Evolutionary conservation across 2,113 vertebrate genomes (phyloP).

Genomic region (Pampusana beccarii): DNA sequence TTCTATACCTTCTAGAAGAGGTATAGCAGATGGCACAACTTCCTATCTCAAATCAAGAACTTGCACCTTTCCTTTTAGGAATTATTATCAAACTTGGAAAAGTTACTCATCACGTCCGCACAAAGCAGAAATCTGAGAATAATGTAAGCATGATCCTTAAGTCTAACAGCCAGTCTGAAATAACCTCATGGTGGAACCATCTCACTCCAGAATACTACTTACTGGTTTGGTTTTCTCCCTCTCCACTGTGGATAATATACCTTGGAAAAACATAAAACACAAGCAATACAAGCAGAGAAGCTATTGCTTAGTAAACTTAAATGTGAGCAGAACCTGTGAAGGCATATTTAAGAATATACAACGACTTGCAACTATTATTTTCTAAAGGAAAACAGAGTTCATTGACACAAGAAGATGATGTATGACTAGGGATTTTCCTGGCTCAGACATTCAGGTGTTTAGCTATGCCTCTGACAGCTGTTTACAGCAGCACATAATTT

Average conservation of each 20-base stretch:
- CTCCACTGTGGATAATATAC: not conserved
- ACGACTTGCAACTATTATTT: not conserved
- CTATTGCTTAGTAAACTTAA: not conserved
- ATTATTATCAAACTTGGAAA: not conserved
- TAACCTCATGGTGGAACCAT: not conserved
- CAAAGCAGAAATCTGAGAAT: not conserved
- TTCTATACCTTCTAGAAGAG: not conserved
- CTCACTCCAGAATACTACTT: not conserved
- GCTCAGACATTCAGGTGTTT: not conserved
- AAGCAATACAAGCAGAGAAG: not conserved
- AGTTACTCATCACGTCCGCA: not conserved
- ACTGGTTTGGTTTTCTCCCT: not conserved
- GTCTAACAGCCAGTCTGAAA: not conserved
- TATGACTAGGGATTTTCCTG: not conserved
- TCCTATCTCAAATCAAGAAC: not conserved
- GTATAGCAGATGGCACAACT: not conserved
- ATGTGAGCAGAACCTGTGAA: not conserved
- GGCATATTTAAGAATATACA: not conserved
- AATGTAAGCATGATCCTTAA: not conserved
- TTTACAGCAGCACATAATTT: not conserved
- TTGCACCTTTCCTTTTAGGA: not conserved
- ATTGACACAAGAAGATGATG: not conserved
- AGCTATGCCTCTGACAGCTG: not conserved
- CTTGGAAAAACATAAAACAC: not conserved
- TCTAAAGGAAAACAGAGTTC: not conserved